Conservation (phyloP, 1,140 invertebrate genomes). For the Pseudoatta argentina region DNA sequence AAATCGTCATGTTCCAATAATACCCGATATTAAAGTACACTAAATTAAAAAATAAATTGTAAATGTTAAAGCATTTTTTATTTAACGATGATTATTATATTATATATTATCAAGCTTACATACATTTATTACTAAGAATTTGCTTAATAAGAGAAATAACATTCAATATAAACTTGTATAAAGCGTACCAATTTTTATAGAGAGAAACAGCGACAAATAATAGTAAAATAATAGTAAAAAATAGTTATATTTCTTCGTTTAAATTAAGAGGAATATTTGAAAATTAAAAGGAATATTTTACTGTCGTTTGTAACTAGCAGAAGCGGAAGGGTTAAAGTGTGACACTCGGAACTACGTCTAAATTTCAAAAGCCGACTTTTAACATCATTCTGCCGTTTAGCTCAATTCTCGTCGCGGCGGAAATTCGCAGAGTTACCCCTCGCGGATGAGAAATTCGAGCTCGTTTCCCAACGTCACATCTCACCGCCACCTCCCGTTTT, state of each 20-base stretch:
- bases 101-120: not conserved
- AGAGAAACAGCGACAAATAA: not conserved
- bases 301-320: not conserved
- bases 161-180: constrained; percentile 71
- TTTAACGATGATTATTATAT: not conserved
- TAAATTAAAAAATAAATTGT: constrained; percentile 4
- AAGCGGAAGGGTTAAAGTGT: constrained; percentile 33
- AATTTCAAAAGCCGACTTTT: constrained; percentile 67
- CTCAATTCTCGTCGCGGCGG: constrained; percentile 37
- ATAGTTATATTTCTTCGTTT: not conserved
- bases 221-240: no score
- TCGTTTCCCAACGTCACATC: constrained; percentile 40
- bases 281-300: not conserved
- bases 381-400: constrained; percentile 62
- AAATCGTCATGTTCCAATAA: constrained; percentile 10
- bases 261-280: constrained; percentile 41
- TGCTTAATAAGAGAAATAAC: not conserved
- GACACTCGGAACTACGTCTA: constrained; percentile 66
- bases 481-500: constrained; percentile 48
- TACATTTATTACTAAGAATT: not conserved
- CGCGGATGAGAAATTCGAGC: constrained; percentile 64
- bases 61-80: not conserved
- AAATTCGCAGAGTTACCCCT: constrained; percentile 55
- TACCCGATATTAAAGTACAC: not conserved
- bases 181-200: constrained; percentile 1